phyloP scores from a whole-genome alignment of 2,113 vertebrate species.

The Excalfactoria chinensis region DNA sequence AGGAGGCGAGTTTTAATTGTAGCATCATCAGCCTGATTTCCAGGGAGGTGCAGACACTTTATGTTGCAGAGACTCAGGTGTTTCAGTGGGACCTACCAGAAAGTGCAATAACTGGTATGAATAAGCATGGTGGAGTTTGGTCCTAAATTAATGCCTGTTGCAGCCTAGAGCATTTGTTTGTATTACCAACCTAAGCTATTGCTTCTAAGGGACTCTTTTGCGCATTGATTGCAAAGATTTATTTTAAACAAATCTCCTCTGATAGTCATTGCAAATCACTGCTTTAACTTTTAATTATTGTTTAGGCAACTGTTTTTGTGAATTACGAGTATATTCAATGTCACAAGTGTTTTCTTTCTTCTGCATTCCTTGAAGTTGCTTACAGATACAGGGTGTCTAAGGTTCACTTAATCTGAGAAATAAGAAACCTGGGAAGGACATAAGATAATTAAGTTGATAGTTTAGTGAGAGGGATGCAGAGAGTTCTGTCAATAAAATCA shows the following conservation, averaged over 20 bases:
- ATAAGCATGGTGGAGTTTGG: not conserved
- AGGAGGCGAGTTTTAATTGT: not conserved
- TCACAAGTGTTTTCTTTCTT: not conserved
- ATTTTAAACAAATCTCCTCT: not conserved
- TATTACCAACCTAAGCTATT: not conserved
- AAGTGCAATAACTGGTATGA: not conserved
- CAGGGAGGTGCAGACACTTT: not conserved
- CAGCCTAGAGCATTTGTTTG: not conserved
- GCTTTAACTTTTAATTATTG: conserved; percentile 1
- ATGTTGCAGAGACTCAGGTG: accelerated
- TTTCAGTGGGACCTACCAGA: not conserved
- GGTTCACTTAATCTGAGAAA: not conserved
- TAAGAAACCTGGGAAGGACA: not conserved
- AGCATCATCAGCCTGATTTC: not conserved
- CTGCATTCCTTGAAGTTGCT: not conserved
- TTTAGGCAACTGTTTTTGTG: not conserved
- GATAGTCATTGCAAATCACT: not conserved
- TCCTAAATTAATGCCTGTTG: not conserved
- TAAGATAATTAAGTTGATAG: not conserved
- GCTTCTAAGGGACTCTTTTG: not conserved
- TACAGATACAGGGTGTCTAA: not conserved
- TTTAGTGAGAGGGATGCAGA: not conserved
- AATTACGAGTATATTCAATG: not conserved
- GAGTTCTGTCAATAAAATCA: not conserved
- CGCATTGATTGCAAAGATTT: not conserved